These are phyloP conservation scores for Aphelinus certus DNA, from an alignment of 1,140 invertebrate genomes.

Conservation along the genomic window DNA sequence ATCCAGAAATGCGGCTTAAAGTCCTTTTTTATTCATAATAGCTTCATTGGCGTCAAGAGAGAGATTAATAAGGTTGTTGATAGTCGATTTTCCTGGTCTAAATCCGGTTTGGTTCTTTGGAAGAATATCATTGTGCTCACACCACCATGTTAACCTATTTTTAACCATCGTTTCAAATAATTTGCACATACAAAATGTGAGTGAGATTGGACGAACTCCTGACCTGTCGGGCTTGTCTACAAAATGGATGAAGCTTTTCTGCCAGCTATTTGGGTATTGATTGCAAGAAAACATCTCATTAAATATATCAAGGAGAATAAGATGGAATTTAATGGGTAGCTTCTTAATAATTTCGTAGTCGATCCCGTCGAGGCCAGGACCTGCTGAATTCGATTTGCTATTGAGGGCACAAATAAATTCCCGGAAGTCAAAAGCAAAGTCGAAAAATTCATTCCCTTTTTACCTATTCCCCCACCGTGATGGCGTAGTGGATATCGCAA, in stretches of 20 bases:
- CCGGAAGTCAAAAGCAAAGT: neutral
- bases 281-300: conserved; percentile 1
- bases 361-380: conserved; percentile 1
- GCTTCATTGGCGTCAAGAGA: neutral
- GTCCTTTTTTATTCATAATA: neutral
- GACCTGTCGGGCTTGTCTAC: neutral
- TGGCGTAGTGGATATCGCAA: no score
- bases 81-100: neutral
- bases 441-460: conserved; percentile 9
- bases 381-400: no score
- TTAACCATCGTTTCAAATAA: conserved; percentile 14
- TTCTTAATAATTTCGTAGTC: conserved; percentile 7
- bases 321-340: neutral
- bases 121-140: neutral
- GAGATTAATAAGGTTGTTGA: conserved; percentile 2
- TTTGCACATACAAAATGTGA: neutral
- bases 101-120: neutral
- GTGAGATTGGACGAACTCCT: neutral
- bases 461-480: no score
- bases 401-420: neutral
- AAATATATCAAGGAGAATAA: neutral
- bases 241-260: conserved; percentile 2
- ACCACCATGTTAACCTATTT: neutral
- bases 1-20: conserved; percentile 20
- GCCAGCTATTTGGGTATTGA: neutral